A percentile compares a stretch with the other conserved stretches of the same genome.
phyloP scores from a whole-genome alignment of 2,888 invertebrate species.

The Strigamia maritima region DNA sequence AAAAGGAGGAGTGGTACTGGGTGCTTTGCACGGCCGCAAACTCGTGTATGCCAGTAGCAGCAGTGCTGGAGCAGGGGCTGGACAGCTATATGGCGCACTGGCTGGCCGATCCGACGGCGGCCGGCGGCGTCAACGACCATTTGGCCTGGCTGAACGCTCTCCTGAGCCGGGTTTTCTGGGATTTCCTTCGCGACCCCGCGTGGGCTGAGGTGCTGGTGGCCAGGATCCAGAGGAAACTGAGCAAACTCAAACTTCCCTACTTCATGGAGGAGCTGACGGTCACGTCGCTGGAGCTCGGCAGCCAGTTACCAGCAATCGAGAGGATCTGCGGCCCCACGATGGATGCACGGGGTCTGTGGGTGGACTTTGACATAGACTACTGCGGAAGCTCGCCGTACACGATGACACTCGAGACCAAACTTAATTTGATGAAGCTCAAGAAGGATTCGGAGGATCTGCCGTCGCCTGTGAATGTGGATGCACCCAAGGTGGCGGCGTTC shows the following conservation, averaged over 20 bases:
- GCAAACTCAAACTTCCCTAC: slow-evolving; percentile 79
- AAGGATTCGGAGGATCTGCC: slow-evolving; percentile 46
- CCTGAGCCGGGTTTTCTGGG: slow-evolving; percentile 73
- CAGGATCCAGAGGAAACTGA: slow-evolving; percentile 79
- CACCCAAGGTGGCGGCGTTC: slow-evolving; percentile 55
- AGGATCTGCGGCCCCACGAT: slow-evolving; percentile 64
- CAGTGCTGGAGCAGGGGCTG: neutral
- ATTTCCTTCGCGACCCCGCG: slow-evolving; percentile 70
- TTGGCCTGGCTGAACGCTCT: slow-evolving; percentile 71
- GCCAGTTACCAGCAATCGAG: slow-evolving; percentile 65
- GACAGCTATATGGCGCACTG: slow-evolving; percentile 34
- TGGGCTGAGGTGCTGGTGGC: slow-evolving; percentile 69
- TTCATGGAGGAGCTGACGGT: slow-evolving; percentile 81
- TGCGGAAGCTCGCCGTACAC: slow-evolving; percentile 62
- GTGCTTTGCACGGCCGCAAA: slow-evolving; percentile 47
- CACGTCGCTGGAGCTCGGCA: slow-evolving; percentile 70
- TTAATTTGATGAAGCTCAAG: slow-evolving; percentile 72
- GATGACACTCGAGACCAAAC: slow-evolving; percentile 81
- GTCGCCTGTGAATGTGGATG: neutral
- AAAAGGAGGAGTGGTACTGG: slow-evolving; percentile 84
- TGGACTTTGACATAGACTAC: slow-evolving; percentile 74
- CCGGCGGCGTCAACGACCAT: neutral
- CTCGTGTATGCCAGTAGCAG: neutral
- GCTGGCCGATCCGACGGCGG: neutral
- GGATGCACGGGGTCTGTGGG: slow-evolving; percentile 82